A percentile compares a stretch with the other conserved stretches of the same genome.
Conservation (phyloP, 1,140 invertebrate species). For the Cydia splendana region DNA sequence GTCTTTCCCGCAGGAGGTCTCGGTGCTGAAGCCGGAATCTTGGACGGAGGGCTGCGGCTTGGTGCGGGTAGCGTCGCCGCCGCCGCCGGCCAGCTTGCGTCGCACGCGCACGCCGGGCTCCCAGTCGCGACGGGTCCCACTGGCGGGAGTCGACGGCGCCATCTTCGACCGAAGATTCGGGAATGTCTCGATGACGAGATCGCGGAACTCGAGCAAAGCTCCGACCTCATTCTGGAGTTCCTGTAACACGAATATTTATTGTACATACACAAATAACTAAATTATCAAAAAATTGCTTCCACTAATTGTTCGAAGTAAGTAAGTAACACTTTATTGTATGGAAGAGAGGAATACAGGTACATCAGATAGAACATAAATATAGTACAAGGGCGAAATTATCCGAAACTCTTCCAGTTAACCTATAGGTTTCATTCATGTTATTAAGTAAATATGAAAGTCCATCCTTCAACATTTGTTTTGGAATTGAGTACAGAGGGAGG, state of each 20-base stretch:
- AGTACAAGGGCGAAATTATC: no score
- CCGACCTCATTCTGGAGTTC: constrained; percentile 95
- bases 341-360: no score
- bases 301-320: no score
- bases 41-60: constrained; percentile 87
- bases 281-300: neutral
- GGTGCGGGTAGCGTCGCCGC: constrained; percentile 80
- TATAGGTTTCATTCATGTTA: neutral
- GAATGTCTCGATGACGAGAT: constrained; percentile 94
- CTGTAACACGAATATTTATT: constrained; percentile 62
- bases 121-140: constrained; percentile 82
- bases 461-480: neutral
- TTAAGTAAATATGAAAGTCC: neutral
- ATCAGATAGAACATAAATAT: no score
- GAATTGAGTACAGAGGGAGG: neutral
- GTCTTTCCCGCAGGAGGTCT: constrained; percentile 88
- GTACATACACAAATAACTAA: neutral
- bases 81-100: constrained; percentile 83
- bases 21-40: constrained; percentile 92
- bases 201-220: constrained; percentile 92
- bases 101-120: constrained; percentile 89
- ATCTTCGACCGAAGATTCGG: constrained; percentile 92
- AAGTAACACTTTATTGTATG: no score
- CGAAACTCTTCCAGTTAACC: no score
- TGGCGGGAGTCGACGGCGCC: constrained; percentile 74